A percentile compares a stretch with the other conserved stretches of the same genome.
Evolutionary conservation across 2,888 invertebrate genomes (phyloP).

Genomic region (Cistogaster globosa): DNA sequence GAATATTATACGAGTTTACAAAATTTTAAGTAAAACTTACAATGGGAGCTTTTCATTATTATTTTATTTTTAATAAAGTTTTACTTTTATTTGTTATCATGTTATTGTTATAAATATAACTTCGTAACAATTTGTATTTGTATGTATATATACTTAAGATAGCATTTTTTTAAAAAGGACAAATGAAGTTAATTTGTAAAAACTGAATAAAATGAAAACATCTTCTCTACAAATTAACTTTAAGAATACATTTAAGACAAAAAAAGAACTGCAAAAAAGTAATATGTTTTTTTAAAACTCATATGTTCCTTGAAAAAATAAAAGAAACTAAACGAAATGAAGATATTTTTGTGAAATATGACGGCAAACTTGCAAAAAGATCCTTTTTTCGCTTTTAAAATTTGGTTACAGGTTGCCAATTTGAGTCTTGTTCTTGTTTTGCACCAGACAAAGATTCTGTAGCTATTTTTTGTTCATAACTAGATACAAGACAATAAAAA

Average conservation of each 20-base stretch:
- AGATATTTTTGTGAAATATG: constrained; percentile 39
- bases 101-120: constrained; percentile 35
- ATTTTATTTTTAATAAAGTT: neutral
- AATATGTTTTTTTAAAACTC: neutral
- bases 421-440: constrained; percentile 17
- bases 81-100: constrained; percentile 13
- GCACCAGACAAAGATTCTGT: constrained; percentile 30
- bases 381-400: constrained; percentile 13
- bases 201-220: constrained; percentile 5
- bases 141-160: constrained; percentile 32
- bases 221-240: constrained; percentile 49
- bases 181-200: constrained; percentile 45
- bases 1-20: no score
- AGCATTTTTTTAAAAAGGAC: neutral
- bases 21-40: no score
- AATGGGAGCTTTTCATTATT: no score
- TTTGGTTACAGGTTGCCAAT: neutral
- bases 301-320: neutral
- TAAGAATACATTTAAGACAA: constrained; percentile 17
- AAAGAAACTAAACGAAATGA: constrained; percentile 12
- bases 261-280: constrained; percentile 5
- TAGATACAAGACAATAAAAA: constrained; percentile 30
- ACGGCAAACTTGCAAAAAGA: constrained; percentile 47
- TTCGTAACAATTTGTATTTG: constrained; percentile 33
- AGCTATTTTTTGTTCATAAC: constrained; percentile 56